A percentile compares a stretch with the other conserved stretches of the same genome.
Conservation (phyloP, 2,797 vertebrate genomes). For the Enteromius radiatus region DNA sequence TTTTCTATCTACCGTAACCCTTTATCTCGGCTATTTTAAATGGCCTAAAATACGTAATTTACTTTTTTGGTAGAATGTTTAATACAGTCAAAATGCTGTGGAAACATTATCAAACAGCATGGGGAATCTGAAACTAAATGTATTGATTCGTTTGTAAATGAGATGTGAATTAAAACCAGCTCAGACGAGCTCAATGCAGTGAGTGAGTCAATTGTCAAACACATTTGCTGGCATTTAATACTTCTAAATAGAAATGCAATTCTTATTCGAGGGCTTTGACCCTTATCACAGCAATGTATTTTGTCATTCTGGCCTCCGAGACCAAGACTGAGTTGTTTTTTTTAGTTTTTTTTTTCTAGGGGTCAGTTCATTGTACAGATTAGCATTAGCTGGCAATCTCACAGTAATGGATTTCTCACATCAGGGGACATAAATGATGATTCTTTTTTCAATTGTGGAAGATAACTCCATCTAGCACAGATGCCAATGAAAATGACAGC, state of each 20-base stretch:
- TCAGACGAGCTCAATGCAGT: slow-evolving; percentile 5
- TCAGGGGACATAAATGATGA: slow-evolving; percentile 38
- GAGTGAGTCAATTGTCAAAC: not conserved
- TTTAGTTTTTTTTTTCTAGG: slow-evolving; percentile 21
- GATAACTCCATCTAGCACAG: slow-evolving; percentile 48
- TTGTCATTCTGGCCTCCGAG: slow-evolving; percentile 23
- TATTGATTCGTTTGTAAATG: slow-evolving; percentile 39
- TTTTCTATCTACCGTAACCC: not conserved
- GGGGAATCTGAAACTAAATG: slow-evolving; percentile 17
- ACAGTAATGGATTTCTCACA: slow-evolving; percentile 66
- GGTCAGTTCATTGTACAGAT: not conserved
- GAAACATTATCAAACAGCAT: slow-evolving; percentile 9
- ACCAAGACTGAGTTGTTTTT: not conserved
- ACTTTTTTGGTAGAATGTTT: slow-evolving; percentile 23
- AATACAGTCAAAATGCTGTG: slow-evolving; percentile 30
- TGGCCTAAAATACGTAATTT: slow-evolving; percentile 22
- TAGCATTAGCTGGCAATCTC: not conserved
- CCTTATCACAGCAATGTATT: slow-evolving; percentile 8
- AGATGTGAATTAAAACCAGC: slow-evolving; percentile 3
- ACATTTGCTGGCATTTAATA: slow-evolving; percentile 7
- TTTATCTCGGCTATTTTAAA: not conserved
- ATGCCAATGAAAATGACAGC: slow-evolving; percentile 45
- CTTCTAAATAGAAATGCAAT: not conserved
- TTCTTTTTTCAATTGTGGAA: slow-evolving; percentile 61
- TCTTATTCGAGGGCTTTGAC: slow-evolving; percentile 36